Percentiles rank a stretch among this genome's conserved stretches.
These are phyloP conservation scores for Bos indicus DNA, from an alignment of 2,113 vertebrate species.

Conservation along the genomic window DNA sequence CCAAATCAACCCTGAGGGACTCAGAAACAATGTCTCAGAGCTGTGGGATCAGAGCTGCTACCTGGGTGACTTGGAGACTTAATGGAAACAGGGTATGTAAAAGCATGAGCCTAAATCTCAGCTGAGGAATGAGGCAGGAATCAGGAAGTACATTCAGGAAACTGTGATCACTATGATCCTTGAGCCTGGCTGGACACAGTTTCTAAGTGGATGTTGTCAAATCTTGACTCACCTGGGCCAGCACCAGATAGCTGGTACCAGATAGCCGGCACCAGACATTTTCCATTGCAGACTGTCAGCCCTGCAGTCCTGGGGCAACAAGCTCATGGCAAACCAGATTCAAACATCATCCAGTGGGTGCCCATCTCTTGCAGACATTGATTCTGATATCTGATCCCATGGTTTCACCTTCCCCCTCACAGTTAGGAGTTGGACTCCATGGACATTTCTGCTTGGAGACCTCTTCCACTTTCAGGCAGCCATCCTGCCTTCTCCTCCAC, in stretches of 20 bases:
- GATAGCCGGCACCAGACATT: background rate
- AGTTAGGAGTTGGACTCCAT: background rate
- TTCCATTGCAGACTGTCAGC: no score
- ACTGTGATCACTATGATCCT: background rate
- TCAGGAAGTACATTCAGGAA: background rate
- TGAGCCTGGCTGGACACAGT: background rate
- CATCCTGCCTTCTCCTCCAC: background rate
- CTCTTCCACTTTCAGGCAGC: background rate
- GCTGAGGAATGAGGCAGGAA: background rate
- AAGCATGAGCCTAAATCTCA: background rate
- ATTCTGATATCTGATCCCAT: background rate
- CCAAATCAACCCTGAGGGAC: background rate
- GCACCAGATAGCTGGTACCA: background rate
- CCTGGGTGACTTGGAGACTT: background rate
- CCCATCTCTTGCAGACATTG: background rate
- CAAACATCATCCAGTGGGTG: background rate
- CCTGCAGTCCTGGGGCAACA: no score
- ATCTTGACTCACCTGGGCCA: background rate
- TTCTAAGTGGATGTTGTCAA: background rate
- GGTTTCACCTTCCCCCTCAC: background rate
- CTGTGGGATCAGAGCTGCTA: background rate
- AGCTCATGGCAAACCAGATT: background rate
- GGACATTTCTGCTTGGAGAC: background rate
- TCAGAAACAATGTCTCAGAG: background rate
- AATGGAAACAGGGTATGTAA: background rate